A percentile compares a stretch with the other conserved stretches of the same genome.
These are phyloP conservation scores for Halictus quadricinctus DNA, from an alignment of 2,888 invertebrate species.

Conservation along the genomic window DNA sequence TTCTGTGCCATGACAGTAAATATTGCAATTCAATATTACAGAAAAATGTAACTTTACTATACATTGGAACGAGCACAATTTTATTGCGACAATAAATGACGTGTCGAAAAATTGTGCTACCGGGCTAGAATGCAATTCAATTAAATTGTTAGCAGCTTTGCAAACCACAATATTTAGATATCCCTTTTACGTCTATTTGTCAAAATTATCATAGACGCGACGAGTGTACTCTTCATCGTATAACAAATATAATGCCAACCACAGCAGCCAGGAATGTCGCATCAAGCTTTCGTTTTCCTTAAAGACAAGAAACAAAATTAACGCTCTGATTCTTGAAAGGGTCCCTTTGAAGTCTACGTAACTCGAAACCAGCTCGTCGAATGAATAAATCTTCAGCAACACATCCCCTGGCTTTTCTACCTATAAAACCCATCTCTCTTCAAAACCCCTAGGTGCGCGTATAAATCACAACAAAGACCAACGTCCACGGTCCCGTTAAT, in stretches of 20 bases:
- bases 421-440: background rate
- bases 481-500: slow-evolving; percentile 44
- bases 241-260: background rate
- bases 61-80: background rate
- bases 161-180: background rate
- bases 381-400: slow-evolving; percentile 2
- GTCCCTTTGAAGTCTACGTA: background rate
- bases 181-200: background rate
- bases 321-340: background rate
- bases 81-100: background rate
- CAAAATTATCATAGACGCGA: background rate
- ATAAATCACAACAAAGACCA: slow-evolving; percentile 48
- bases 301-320: background rate
- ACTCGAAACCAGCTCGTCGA: background rate
- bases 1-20: background rate
- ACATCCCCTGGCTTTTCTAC: background rate
- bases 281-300: background rate
- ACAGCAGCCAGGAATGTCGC: background rate
- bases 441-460: background rate
- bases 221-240: background rate
- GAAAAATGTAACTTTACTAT: background rate
- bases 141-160: too few relatives aligned
- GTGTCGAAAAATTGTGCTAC: background rate
- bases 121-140: too few relatives aligned
- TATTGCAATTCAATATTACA: background rate